Conservation (phyloP, 2,888 invertebrate species). For the Augochlorella aurata region DNA sequence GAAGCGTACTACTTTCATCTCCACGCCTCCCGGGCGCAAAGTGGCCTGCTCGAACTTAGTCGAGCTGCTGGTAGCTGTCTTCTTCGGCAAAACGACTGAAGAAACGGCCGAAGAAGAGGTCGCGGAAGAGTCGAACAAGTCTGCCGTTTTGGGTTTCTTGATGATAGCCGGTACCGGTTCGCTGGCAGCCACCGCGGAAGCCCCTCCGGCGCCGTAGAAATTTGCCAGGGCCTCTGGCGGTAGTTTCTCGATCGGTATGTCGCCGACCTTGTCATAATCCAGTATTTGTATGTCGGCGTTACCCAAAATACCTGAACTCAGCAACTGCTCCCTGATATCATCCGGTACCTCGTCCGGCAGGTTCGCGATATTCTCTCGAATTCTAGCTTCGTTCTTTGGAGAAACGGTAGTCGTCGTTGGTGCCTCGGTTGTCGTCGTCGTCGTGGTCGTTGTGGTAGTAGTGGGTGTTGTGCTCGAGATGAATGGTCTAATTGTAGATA, state of each 20-base stretch:
- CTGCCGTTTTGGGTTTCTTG: conserved; percentile 75
- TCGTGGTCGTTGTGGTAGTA: conserved; percentile 83
- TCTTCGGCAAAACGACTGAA: conserved; percentile 56
- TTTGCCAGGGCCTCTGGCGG: conserved; percentile 94
- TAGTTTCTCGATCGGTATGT: conserved; percentile 90
- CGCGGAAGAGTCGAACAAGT: conserved; percentile 29
- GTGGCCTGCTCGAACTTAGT: conserved; percentile 80
- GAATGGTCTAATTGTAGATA: conserved; percentile 81
- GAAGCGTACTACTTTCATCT: conserved; percentile 93
- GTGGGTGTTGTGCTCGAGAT: conserved; percentile 82
- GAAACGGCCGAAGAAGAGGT: conserved; percentile 36
- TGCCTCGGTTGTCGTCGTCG: conserved; percentile 81
- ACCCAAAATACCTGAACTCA: conserved; percentile 92
- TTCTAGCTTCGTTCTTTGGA: conserved; percentile 83
- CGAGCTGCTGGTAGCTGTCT: conserved; percentile 45
- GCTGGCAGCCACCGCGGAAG: conserved; percentile 85
- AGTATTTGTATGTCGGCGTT: conserved; percentile 94
- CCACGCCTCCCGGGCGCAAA: conserved; percentile 85
- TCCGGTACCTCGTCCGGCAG: conserved; percentile 95
- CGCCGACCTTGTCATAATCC: conserved; percentile 94
- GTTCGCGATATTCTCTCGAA: conserved; percentile 80
- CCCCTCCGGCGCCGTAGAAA: conserved; percentile 93
- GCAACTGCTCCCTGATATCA: conserved; percentile 90
- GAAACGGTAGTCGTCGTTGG: conserved; percentile 80
- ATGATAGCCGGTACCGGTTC: conserved; percentile 88